These are phyloP conservation scores for Neolamprologus ventralis DNA, from an alignment of 2,113 vertebrate genomes.

Conservation along the genomic window DNA sequence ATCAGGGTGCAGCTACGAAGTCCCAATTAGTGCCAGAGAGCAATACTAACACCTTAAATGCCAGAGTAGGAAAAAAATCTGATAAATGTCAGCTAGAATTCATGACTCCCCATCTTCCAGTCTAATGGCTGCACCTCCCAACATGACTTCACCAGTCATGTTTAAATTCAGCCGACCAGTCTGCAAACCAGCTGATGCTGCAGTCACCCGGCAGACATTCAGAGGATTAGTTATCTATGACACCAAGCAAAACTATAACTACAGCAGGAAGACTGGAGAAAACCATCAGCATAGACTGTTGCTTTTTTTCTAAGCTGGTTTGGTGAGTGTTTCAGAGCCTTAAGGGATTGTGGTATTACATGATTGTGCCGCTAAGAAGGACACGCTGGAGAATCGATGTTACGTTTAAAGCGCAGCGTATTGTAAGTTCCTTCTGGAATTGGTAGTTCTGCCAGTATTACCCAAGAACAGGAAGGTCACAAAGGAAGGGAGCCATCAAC, in stretches of 20 bases:
- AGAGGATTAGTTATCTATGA: constrained; percentile 8
- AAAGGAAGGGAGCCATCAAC: background rate
- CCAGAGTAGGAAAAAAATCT: background rate
- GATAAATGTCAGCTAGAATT: background rate
- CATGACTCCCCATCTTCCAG: background rate
- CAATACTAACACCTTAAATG: background rate
- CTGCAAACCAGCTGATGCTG: constrained; percentile 14
- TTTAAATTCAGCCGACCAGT: background rate
- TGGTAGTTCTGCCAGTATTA: background rate
- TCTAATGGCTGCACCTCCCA: background rate
- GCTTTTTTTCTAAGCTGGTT: background rate
- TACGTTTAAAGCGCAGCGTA: background rate
- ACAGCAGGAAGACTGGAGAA: background rate
- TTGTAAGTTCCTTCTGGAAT: background rate
- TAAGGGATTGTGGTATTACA: constrained; percentile 24
- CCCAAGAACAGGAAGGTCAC: background rate
- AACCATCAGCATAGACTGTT: background rate
- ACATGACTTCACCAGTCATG: background rate
- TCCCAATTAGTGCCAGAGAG: background rate
- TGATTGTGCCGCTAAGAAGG: background rate
- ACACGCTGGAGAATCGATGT: background rate
- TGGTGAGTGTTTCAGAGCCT: background rate
- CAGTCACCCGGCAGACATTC: background rate
- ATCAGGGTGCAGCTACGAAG: background rate
- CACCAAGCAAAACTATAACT: background rate